These are phyloP conservation scores for Morelia viridis DNA, from an alignment of 2,797 vertebrate genomes.

Conservation along the genomic window DNA sequence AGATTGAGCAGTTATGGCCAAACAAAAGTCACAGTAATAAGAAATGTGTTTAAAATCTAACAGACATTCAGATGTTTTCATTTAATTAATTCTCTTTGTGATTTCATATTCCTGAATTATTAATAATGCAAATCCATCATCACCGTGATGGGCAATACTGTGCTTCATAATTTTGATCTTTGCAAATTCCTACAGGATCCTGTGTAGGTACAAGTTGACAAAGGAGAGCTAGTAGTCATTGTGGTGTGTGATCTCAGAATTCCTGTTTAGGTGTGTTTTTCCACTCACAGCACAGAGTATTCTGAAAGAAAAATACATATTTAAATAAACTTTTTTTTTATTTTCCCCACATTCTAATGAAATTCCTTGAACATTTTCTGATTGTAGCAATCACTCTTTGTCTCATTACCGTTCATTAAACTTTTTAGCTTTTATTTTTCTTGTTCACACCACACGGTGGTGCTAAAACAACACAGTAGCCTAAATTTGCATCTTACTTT, in stretches of 20 bases:
- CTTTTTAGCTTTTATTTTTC: neutral
- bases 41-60: neutral
- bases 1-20: neutral
- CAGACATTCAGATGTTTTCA: neutral
- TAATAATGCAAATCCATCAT: neutral
- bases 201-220: too few species aligned
- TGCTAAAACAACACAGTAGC: neutral
- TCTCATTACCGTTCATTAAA: neutral
- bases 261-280: too few species aligned
- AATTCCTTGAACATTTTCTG: neutral
- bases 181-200: neutral
- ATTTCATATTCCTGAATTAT: neutral
- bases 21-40: neutral
- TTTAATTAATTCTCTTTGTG: neutral
- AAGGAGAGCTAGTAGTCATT: neutral
- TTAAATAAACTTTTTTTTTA: neutral
- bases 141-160: neutral
- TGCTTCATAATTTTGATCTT: neutral
- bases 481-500: neutral
- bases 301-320: neutral
- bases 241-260: neutral
- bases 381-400: neutral
- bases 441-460: slow-evolving; percentile 8
- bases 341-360: neutral
- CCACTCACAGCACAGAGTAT: too few species aligned